phyloP scores from a whole-genome alignment of 2,888 invertebrate species.

The Agrilus cyanescens region DNA sequence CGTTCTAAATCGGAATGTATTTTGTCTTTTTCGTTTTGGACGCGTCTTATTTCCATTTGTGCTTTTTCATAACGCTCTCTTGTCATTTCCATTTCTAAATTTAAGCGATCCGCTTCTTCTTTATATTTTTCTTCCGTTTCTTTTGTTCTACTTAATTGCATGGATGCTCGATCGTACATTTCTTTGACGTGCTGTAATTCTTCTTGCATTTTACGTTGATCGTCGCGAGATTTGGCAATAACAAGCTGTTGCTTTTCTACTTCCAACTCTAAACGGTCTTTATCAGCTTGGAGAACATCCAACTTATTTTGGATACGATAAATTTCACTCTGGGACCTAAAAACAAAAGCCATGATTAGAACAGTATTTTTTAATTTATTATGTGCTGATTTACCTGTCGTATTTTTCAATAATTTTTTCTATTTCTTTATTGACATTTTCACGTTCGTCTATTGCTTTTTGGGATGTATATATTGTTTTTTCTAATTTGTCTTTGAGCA shows the following conservation, averaged over 20 bases:
- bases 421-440: slow-evolving; percentile 79
- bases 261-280: slow-evolving; percentile 74
- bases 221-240: slow-evolving; percentile 71
- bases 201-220: slow-evolving; percentile 76
- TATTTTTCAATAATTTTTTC: slow-evolving; percentile 88
- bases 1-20: slow-evolving; percentile 73
- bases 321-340: slow-evolving; percentile 77
- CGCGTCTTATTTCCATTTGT: slow-evolving; percentile 69
- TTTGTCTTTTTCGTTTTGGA: slow-evolving; percentile 79
- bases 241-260: slow-evolving; percentile 73
- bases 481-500: slow-evolving; percentile 81
- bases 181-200: slow-evolving; percentile 77
- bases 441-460: slow-evolving; percentile 79
- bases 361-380: background rate
- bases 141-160: slow-evolving; percentile 75
- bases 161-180: slow-evolving; percentile 75
- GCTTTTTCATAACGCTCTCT: slow-evolving; percentile 81
- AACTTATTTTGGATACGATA: slow-evolving; percentile 80
- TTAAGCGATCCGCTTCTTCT: slow-evolving; percentile 64
- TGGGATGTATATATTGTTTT: slow-evolving; percentile 72
- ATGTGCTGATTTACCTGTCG: slow-evolving; percentile 57
- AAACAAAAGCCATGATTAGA: slow-evolving; percentile 19
- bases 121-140: slow-evolving; percentile 87
- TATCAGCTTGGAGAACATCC: slow-evolving; percentile 77
- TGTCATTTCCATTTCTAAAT: slow-evolving; percentile 75